Evolutionary conservation across 2,797 vertebrate genomes (phyloP), one percentile per base, ranked within the genome.

Genomic region (Gymnothorax javanicus): DNA sequence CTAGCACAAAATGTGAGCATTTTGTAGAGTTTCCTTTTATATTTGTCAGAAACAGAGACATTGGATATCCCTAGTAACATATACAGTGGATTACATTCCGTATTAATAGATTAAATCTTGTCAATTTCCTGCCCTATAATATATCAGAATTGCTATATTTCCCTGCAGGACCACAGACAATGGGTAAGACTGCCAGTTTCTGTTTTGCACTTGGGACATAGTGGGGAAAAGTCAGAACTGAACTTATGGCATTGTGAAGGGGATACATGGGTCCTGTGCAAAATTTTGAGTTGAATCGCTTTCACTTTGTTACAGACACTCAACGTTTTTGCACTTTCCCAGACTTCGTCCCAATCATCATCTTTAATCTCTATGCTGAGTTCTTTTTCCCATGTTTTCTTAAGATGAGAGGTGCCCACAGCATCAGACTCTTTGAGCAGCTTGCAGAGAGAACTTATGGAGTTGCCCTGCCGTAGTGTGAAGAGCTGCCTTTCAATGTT

Each of bases 171-270:
- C 84, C 77, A 86, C 8, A 86, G 54, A 12, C 79, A 84, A 60
- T 87, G 82, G 43, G 75, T 84, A n/a, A 86, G 60, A 82, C 52
- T 60, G 67, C 71, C 82, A 25, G 33, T 86, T 9, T 87, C 64
- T 52, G 54, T 87, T 82, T 84, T 87, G 33, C 84, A 83, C 64
- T 90, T 85, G 4, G 27, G 87, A 5, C 84, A 90, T 27, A 62
- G 0, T 50, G 85, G 43, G 9, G 82, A 88, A 25, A 43, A 82
- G n/a, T 83, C 54, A 62, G 58, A 15, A 1, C 86, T 88, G 25
- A 62, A 86, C 25, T 79, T 87, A 50, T 85, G 43, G 1, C 4
- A n/a, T 58, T 58, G 67, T 0, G 4, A 86, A 7, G 84, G 84
- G 43, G 89, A 85, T 23, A 88, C 50, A 23, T 85, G 84, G 6